Evolutionary conservation across 2,888 invertebrate species (phyloP), one percentile per base, ranked within the genome.

Genomic region (Conus canariensis): DNA sequence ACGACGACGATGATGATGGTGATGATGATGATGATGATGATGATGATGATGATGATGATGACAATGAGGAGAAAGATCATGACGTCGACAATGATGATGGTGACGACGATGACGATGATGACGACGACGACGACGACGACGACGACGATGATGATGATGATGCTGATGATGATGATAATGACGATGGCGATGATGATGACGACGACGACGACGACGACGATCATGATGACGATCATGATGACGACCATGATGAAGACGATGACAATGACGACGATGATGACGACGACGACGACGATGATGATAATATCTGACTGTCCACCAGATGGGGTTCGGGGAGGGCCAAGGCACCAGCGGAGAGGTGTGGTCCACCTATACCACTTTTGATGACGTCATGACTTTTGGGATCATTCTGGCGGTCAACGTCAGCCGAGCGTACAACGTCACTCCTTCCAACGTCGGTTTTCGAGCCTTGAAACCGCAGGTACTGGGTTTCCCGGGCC

Each of bases 391-490:
- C 25, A 85, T 91, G 25, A 56, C 56, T 0, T 95, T 95, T 89
- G 94, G 95, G 22, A 94, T 95, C 77, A 92, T 96, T 25, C 91
- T 96, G 1, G 95, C 93, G 3, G 93, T 95, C 12, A 93, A 94
- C 88, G 91, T 95, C 67, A 90, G 91, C 14, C 83, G 90, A 0
- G 82, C 91, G 19, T 94, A 94, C 88, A 91, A 91, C 14, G 86
- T 95, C 60, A 91, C 91, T 14, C 94, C 94, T 0, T 87, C 91
- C 22, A 91, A 93, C n/a, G 93, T 93, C 2, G 94, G 94, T 16
- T 93, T 94, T 83, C 85, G 45, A 45, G 45, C 91, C 56, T 77
- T 86, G 87, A 90, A 92, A 0, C 86, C 64, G 56, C 56, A 87
- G 86, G 89, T 89, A 87, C 45, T 30, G 5, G 12, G 25, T 45